phyloP scores from a whole-genome alignment of 2,113 vertebrate species.

The Carassius carassius region DNA sequence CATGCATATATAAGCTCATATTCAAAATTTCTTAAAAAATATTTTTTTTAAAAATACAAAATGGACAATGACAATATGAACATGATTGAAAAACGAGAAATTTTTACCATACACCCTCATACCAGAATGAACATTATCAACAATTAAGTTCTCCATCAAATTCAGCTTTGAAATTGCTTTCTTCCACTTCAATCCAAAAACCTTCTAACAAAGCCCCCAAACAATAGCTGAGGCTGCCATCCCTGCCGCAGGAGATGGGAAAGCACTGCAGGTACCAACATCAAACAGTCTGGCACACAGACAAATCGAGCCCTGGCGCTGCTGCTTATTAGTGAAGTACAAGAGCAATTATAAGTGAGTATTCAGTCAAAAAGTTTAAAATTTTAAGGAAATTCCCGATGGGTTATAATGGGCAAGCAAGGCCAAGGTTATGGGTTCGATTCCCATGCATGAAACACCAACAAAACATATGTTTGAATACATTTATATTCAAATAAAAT shows the following conservation, averaged over 20 bases:
- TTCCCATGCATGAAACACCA: background rate
- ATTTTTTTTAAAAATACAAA: too few species aligned
- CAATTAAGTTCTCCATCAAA: background rate
- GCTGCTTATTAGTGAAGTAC: conserved; percentile 20
- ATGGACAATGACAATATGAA: background rate
- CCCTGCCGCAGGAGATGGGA: conserved; percentile 37
- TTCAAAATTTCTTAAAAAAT: background rate
- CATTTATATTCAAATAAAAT: background rate
- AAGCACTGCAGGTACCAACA: conserved; percentile 41
- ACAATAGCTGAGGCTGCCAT: background rate
- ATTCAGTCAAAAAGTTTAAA: background rate
- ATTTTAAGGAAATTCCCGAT: background rate
- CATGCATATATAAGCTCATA: background rate
- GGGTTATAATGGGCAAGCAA: background rate
- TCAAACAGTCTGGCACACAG: conserved; percentile 42
- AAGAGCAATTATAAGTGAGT: conserved; percentile 3
- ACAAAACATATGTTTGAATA: background rate
- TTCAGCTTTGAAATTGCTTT: background rate
- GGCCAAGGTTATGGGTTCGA: background rate
- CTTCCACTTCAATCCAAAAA: background rate
- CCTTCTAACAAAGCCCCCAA: conserved; percentile 12
- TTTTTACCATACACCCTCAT: conserved; percentile 17
- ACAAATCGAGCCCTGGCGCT: background rate
- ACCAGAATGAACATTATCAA: background rate
- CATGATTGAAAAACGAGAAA: background rate